Conservation (phyloP, 2,797 vertebrate species). For the Monodelphis domestica region DNA sequence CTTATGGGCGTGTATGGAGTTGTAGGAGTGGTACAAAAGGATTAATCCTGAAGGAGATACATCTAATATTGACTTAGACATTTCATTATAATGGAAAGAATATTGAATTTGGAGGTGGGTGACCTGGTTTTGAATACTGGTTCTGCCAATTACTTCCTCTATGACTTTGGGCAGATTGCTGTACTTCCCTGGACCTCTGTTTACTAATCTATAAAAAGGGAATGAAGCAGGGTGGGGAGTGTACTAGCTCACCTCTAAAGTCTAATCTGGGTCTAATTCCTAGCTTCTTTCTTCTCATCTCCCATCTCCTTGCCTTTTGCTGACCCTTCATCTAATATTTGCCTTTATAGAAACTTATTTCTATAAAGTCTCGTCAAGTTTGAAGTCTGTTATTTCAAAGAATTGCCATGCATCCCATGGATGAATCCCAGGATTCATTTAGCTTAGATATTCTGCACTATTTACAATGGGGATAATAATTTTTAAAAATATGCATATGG, state of each 20-base stretch:
- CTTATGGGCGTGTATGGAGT: neutral
- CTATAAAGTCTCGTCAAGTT: neutral
- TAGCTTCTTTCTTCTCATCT: neutral
- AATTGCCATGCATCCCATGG: neutral
- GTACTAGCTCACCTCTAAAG: slow-evolving; percentile 18
- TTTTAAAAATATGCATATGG: neutral
- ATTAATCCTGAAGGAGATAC: neutral
- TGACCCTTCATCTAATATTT: neutral
- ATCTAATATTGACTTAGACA: neutral
- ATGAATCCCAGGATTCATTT: neutral
- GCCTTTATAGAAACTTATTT: slow-evolving; percentile 1
- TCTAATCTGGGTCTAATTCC: neutral
- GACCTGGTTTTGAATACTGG: neutral
- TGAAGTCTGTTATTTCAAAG: neutral
- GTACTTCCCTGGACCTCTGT: neutral
- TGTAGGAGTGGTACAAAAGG: neutral
- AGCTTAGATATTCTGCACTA: slow-evolving; percentile 1
- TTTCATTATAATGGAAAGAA: neutral
- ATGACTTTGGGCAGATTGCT: neutral
- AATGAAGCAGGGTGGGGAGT: neutral
- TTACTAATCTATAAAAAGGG: neutral
- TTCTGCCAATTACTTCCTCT: neutral
- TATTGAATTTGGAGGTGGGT: neutral
- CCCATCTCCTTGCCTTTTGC: neutral
- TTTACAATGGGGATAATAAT: slow-evolving; percentile 3